Conservation (phyloP, 1,140 invertebrate genomes). For the Laupala kohalensis region DNA sequence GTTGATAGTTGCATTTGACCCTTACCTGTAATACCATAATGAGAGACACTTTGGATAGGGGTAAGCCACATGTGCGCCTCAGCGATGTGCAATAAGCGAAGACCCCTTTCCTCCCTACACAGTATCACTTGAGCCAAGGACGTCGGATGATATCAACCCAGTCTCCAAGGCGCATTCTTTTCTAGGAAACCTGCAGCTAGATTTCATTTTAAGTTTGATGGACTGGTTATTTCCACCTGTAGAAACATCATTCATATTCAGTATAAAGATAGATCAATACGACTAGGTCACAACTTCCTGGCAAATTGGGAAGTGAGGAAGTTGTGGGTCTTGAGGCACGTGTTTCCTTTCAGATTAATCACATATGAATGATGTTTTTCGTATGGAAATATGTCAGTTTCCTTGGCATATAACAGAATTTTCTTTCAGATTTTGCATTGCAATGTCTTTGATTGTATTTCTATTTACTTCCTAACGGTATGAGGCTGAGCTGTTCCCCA, state of each 20-base stretch:
- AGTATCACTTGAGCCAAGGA: neutral
- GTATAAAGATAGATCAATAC: neutral
- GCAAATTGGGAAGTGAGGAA: neutral
- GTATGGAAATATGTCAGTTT: neutral
- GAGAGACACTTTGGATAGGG: slow-evolving; percentile 3
- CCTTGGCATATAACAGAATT: neutral
- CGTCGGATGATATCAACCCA: slow-evolving; percentile 1
- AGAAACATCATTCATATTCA: neutral
- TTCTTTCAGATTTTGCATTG: neutral
- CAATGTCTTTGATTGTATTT: neutral
- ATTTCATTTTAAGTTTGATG: neutral
- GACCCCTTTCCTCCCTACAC: neutral
- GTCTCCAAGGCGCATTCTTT: neutral
- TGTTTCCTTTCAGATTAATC: neutral
- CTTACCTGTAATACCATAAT: too few relatives aligned
- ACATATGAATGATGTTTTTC: neutral
- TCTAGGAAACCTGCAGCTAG: slow-evolving; percentile 2
- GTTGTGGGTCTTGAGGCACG: neutral
- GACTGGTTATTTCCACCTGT: neutral
- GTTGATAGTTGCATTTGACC: too few relatives aligned
- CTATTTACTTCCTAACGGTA: neutral
- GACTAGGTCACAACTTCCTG: neutral
- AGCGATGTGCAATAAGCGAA: neutral
- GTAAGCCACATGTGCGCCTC: slow-evolving; percentile 11
- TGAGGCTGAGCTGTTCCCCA: neutral